Evolutionary conservation across 2,888 invertebrate species (phyloP).

Genomic region (Drosophila trichaetosa): DNA sequence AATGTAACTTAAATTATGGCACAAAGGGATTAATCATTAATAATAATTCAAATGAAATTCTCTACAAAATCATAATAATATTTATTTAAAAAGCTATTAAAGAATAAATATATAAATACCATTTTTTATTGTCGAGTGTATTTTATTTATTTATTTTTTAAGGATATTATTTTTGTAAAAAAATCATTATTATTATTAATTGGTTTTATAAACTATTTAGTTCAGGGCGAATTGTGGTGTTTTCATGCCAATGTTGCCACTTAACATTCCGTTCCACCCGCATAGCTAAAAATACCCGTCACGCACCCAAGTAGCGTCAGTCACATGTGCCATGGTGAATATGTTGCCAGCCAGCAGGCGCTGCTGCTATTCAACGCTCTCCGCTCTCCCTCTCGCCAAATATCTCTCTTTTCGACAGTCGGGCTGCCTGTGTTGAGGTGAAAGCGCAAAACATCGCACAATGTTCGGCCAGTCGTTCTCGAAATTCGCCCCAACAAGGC

Average conservation of each 20-base stretch:
- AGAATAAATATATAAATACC: too few relatives aligned
- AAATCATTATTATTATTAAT: neutral
- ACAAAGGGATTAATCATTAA: neutral
- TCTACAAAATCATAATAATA: neutral
- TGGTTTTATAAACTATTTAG: neutral
- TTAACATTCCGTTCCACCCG: slow-evolving; percentile 63
- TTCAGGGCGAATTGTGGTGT: neutral
- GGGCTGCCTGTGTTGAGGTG: slow-evolving; percentile 39
- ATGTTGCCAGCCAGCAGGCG: slow-evolving; percentile 36
- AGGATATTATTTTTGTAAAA: neutral
- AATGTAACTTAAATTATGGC: neutral
- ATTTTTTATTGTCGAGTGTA: neutral
- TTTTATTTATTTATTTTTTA: neutral
- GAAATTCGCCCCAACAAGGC: slow-evolving; percentile 74
- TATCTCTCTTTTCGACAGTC: neutral
- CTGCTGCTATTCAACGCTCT: slow-evolving; percentile 7
- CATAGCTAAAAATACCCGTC: slow-evolving; percentile 71
- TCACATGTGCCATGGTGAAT: slow-evolving; percentile 76
- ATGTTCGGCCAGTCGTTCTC: slow-evolving; percentile 66
- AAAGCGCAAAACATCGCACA: slow-evolving; percentile 48
- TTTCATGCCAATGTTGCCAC: slow-evolving; percentile 52
- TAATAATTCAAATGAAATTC: neutral
- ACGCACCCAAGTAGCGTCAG: slow-evolving; percentile 62
- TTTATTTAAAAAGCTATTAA: too few relatives aligned
- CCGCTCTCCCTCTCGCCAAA: slow-evolving; percentile 9